Conservation (phyloP, 2,888 invertebrate species). For the Xestia sexstrigata region DNA sequence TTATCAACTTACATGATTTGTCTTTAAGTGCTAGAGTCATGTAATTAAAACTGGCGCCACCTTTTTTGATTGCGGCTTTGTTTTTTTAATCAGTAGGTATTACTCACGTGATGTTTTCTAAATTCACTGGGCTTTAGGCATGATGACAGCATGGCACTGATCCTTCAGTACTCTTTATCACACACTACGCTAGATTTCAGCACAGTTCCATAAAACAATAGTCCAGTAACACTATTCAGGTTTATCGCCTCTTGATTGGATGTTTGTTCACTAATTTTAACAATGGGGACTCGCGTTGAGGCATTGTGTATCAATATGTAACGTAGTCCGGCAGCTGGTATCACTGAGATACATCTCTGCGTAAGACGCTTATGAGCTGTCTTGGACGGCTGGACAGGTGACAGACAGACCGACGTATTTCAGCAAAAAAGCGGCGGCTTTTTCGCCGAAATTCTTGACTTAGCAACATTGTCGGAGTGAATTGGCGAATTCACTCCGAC, state of each 20-base stretch:
- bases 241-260: conserved; percentile 40
- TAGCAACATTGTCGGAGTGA: too few species aligned
- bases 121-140: conserved; percentile 26
- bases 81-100: conserved; percentile 9
- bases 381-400: conserved; percentile 29
- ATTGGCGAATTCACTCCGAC: conserved; percentile 14
- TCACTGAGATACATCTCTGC: conserved; percentile 41
- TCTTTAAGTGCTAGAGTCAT: background rate
- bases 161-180: conserved; percentile 14
- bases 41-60: conserved; percentile 7
- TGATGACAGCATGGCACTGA: conserved; percentile 37
- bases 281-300: conserved; percentile 43
- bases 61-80: conserved; percentile 15
- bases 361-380: conserved; percentile 45
- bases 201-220: conserved; percentile 21
- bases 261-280: conserved; percentile 30
- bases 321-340: conserved; percentile 24
- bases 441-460: too few species aligned
- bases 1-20: conserved; percentile 7
- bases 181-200: conserved; percentile 7
- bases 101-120: conserved; percentile 53
- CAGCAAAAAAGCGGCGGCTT: conserved; percentile 34
- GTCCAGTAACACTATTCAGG: conserved; percentile 34
- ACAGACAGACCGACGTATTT: conserved; percentile 36
- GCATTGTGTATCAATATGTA: conserved; percentile 54